Evolutionary conservation across 2,797 vertebrate genomes (phyloP), one percentile per base, ranked within the genome.

Genomic region (Linurgus olivaceus): DNA sequence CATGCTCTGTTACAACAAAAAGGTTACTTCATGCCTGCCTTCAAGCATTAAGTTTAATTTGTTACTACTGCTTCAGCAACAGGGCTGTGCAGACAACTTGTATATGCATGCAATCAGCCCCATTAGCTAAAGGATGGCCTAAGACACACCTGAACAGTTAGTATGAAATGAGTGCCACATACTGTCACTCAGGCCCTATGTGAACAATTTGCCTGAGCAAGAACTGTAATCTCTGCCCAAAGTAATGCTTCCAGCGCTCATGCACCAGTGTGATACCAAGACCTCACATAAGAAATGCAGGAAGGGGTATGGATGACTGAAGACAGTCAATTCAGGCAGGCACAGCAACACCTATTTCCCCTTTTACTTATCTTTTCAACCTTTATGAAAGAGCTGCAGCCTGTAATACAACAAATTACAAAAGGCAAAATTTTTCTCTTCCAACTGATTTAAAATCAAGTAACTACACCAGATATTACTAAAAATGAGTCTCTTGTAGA

Each of bases 201-300:
- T 11, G 29, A 72, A 65, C 29, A 21, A 61, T 20, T 1, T 47
- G 16, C 40, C 57, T 40, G 45, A 79, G 16, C 25, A 72, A 70
- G 17, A 13, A 24, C 47, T 38, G 35, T 13, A 12, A 83, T 8
- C 55, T 62, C 40, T 52, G 26, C 11, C 35, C 44, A 58, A 37
- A 9, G 37, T 9, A 78, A 86, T 50, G 25, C 35, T 50, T 61
- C n/a, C 72, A 65, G 37, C 1, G 2, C 9, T 7, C 1, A 0
- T 9, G 16, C 31, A 24, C 33, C 38, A 44, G n/a, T 33, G 28
- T 9, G 25, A 47, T 2, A 25, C 0, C 0, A 65, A 72, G 28
- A 50, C 15, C 8, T 68, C 25, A 8, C 0, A 0, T 13, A 37
- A 84, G 23, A 63, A 13, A 86, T 33, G 17, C 33, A 76, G 26